These are phyloP conservation scores for Petrophora chlorosata DNA, from an alignment of 2,888 invertebrate genomes.

Conservation along the genomic window DNA sequence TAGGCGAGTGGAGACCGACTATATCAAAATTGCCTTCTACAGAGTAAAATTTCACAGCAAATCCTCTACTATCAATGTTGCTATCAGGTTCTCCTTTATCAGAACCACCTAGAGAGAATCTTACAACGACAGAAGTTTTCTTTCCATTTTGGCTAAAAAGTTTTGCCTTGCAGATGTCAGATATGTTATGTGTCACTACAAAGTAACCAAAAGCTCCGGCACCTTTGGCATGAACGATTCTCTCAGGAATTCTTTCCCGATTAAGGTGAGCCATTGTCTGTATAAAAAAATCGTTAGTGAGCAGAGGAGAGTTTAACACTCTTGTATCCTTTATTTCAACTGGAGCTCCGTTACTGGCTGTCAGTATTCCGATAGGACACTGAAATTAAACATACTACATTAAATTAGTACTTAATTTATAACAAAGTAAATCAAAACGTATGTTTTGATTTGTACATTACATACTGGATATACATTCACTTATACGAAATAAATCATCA, in stretches of 20 bases:
- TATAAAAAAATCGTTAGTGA: constrained; percentile 90
- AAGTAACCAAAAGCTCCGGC: constrained; percentile 94
- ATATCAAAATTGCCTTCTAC: constrained; percentile 95
- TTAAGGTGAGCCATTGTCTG: constrained; percentile 91
- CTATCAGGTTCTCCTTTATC: constrained; percentile 94
- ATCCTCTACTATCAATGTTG: constrained; percentile 93
- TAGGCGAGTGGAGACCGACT: constrained; percentile 94
- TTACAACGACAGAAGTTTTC: constrained; percentile 88
- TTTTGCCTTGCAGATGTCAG: constrained; percentile 88
- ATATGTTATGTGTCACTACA: constrained; percentile 92
- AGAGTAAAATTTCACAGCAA: constrained; percentile 95
- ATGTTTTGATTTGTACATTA: too few species aligned
- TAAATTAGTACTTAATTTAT: too few species aligned
- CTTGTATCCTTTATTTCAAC: constrained; percentile 88
- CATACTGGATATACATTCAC: too few species aligned
- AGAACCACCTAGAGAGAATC: constrained; percentile 92
- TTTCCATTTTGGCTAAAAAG: constrained; percentile 89
- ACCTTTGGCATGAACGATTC: constrained; percentile 97
- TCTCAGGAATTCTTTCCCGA: constrained; percentile 95
- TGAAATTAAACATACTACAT: too few species aligned
- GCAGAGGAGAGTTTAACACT: constrained; percentile 88
- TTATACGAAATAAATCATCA: too few species aligned
- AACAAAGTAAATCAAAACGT: too few species aligned
- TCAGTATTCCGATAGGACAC: too few species aligned
- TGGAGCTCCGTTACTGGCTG: too few species aligned